Conservation (phyloP, 1,140 invertebrate species). For the Drosophila erecta region DNA sequence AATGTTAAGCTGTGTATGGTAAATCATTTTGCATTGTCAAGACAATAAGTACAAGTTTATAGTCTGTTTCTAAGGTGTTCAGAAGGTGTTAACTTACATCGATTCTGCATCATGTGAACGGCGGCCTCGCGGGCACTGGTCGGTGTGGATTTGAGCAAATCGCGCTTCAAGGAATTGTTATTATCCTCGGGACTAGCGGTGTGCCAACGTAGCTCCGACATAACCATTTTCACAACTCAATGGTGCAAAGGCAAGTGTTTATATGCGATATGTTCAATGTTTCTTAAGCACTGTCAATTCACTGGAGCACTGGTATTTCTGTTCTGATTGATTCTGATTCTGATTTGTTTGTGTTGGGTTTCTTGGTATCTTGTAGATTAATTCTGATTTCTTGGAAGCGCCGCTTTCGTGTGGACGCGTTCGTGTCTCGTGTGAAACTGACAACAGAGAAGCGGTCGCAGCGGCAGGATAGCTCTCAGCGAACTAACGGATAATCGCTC, state of each 20-base stretch:
- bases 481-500: constrained; percentile 69
- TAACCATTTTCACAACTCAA: constrained; percentile 82
- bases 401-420: constrained; percentile 71
- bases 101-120: constrained; percentile 82
- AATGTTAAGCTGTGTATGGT: no score
- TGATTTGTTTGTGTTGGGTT: constrained; percentile 1
- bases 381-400: constrained; percentile 30
- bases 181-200: constrained; percentile 82
- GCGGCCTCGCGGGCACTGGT: constrained; percentile 66
- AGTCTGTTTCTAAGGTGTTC: background rate
- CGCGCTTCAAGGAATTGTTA: constrained; percentile 80
- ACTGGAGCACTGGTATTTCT: constrained; percentile 20
- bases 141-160: constrained; percentile 75
- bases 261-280: constrained; percentile 42
- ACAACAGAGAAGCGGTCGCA: constrained; percentile 55
- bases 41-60: background rate
- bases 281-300: constrained; percentile 16
- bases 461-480: constrained; percentile 69
- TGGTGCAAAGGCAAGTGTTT: constrained; percentile 26
- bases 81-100: constrained; percentile 70
- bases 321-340: constrained; percentile 10
- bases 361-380: constrained; percentile 3
- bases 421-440: constrained; percentile 83
- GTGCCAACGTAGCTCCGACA: constrained; percentile 84
- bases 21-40: background rate